Conservation (phyloP, 1,140 invertebrate species). For the Zaprionus lachaisei region DNA sequence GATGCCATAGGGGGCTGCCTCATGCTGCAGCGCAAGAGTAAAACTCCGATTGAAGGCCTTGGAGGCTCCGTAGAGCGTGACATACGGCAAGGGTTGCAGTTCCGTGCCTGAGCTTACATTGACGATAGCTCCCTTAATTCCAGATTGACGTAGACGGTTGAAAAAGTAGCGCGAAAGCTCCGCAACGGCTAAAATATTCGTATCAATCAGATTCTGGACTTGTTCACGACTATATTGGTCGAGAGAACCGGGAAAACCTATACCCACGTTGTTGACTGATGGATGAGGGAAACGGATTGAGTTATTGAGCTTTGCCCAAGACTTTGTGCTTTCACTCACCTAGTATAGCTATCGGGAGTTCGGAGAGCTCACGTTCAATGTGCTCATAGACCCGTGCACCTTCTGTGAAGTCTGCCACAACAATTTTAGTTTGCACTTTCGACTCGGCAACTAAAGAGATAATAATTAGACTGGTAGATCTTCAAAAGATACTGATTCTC, state of each 20-base stretch:
- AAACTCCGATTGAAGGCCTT: slow-evolving; percentile 86
- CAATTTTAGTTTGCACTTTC: slow-evolving; percentile 89
- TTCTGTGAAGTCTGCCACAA: slow-evolving; percentile 92
- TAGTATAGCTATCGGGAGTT: slow-evolving; percentile 91
- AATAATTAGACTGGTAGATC: neutral
- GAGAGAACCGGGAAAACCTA: slow-evolving; percentile 91
- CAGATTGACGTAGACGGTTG: slow-evolving; percentile 90
- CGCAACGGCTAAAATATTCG: slow-evolving; percentile 94
- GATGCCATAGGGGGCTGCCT: slow-evolving; percentile 90
- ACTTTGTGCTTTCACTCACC: slow-evolving; percentile 86
- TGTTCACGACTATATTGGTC: slow-evolving; percentile 89
- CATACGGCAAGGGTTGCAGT: slow-evolving; percentile 92
- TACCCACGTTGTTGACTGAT: slow-evolving; percentile 96
- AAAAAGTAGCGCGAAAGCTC: slow-evolving; percentile 92
- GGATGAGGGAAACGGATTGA: slow-evolving; percentile 52
- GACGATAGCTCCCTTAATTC: slow-evolving; percentile 92
- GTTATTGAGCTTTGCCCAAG: neutral
- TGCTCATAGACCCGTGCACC: slow-evolving; percentile 88
- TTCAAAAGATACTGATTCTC: neutral
- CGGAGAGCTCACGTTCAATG: slow-evolving; percentile 88
- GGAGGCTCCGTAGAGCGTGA: slow-evolving; percentile 95
- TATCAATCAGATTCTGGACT: slow-evolving; percentile 92
- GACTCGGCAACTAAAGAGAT: slow-evolving; percentile 75
- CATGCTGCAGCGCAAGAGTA: slow-evolving; percentile 88
- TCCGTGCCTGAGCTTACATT: slow-evolving; percentile 95